Conservation (phyloP, 2,113 vertebrate species). For the Electrona antarctica region DNA sequence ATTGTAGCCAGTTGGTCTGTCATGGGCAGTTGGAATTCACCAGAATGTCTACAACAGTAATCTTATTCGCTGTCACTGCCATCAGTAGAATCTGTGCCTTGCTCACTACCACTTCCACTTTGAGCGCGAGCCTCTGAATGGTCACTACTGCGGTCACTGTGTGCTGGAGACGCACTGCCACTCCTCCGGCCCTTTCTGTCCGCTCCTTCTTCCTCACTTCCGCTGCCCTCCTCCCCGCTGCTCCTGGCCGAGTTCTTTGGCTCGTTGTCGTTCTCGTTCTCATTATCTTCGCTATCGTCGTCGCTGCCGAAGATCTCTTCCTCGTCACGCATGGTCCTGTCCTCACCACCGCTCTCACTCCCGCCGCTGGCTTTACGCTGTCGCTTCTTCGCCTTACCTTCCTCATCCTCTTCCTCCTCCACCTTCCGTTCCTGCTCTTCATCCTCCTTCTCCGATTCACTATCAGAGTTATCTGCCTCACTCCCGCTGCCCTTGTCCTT, state of each 20-base stretch:
- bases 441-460: conserved; percentile 80
- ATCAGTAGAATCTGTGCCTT: conserved; percentile 84
- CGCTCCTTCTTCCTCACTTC: conserved; percentile 71
- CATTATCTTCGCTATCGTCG: conserved; percentile 81
- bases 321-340: conserved; percentile 83
- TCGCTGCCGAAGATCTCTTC: conserved; percentile 94
- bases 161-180: conserved; percentile 82
- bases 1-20: conserved; percentile 24
- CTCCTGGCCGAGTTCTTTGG: conserved; percentile 68
- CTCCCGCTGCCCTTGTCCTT: conserved; percentile 88
- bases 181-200: conserved; percentile 74
- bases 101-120: conserved; percentile 82
- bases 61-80: conserved; percentile 87
- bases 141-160: conserved; percentile 83
- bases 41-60: neutral
- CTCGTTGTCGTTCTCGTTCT: conserved; percentile 81
- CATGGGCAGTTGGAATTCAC: neutral
- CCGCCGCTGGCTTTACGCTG: conserved; percentile 67
- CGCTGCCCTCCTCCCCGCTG: conserved; percentile 75
- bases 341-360: conserved; percentile 82
- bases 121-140: conserved; percentile 79
- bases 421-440: conserved; percentile 60
- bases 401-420: conserved; percentile 68
- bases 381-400: conserved; percentile 42
- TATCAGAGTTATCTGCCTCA: conserved; percentile 80